Base-by-base conservation (phyloP, 2,888 invertebrate species). In the Malthinus seriepunctatus region DNA sequence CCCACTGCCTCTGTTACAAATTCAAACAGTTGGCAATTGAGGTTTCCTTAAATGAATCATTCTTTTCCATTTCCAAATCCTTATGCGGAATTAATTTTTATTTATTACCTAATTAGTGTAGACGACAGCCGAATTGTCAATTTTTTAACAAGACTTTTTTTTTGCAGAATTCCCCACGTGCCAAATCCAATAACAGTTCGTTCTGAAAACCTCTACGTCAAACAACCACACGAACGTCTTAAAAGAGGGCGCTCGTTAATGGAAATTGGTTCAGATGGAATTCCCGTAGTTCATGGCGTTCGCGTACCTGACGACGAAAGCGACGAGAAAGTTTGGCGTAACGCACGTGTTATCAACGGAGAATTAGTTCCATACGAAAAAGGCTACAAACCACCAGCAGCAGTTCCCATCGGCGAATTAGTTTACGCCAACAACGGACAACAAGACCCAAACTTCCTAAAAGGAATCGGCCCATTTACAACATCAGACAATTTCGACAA, bases 321-420 rank as follows among this genome's bases (percentile, higher is more conserved):
- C 47, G 91, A 92, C 70, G 77, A 79, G 15, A 90, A 90, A 73
- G 89, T 88, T 0, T 94, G 93, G 93, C 83, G 94, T 52, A 94
- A 94, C 76, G 94, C 93, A 0, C 83, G 93, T 63, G 93, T 94
- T 9, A 90, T 94, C 44, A 93, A 94, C 71, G 91, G 91, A 52
- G 87, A 91, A 74, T 78, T 94, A 48, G 82, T 90, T 44, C 89
- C 90, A 11, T 89, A 90, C 68, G 88, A 88, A 46, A 84, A 87
- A 69, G 88, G 86, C 5, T 86, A 87, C 65, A 83, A 83, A 60
- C 87, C 88, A 47, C 85, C 86, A 1, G 84, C 83, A 63, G 85
- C 84, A 45, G 81, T 85, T 12, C 81, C 85, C 1, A 79, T 85
- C 53, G 83, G 84, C 0, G 83, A 86, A 63, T 78, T 83, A 2